A percentile compares a stretch with the other conserved stretches of the same genome.
Evolutionary conservation across 2,113 vertebrate species (phyloP).

Genomic region (Gopherus flavomarginatus): DNA sequence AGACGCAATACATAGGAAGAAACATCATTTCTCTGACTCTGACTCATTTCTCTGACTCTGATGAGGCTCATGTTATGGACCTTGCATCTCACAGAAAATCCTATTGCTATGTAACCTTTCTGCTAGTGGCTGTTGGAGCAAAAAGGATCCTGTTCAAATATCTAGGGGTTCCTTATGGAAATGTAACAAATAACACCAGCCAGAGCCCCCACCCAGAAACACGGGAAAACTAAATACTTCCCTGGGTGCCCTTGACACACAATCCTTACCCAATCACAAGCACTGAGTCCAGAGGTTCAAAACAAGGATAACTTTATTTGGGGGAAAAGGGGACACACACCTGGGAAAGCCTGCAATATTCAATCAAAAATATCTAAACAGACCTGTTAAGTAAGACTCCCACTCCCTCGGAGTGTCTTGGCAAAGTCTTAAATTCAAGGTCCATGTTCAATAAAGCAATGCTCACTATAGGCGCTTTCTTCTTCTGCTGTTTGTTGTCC

Average conservation of each 20-base stretch:
- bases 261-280: background rate
- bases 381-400: background rate
- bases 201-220: background rate
- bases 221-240: background rate
- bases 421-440: background rate
- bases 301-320: background rate
- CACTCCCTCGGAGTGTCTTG: background rate
- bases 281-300: background rate
- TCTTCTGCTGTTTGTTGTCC: background rate
- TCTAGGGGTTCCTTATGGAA: background rate
- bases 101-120: background rate
- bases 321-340: background rate
- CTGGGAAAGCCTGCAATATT: background rate
- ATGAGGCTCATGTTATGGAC: background rate
- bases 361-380: background rate
- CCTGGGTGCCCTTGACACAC: background rate
- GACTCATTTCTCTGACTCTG: background rate
- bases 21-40: rapidly evolving
- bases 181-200: background rate
- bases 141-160: rapidly evolving
- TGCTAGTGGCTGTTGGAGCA: background rate
- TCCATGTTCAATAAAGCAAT: background rate
- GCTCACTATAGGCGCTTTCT: background rate
- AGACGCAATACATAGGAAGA: background rate
- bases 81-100: background rate